phyloP scores from a whole-genome alignment of 2,888 invertebrate genomes.

The Mythimna pallens region DNA sequence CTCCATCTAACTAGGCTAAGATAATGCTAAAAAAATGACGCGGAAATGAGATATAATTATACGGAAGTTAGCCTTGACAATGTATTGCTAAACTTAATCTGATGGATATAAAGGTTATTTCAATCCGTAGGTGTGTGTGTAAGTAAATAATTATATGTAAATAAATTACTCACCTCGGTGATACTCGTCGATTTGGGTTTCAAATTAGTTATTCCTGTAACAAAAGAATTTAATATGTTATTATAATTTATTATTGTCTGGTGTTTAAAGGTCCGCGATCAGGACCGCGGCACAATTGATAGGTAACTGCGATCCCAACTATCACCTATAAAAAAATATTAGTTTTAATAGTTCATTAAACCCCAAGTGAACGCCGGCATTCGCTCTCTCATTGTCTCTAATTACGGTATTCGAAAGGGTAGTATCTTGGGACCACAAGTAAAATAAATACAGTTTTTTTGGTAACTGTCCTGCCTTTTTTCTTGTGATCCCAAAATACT shows the following conservation, averaged over 20 bases:
- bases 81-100: background rate
- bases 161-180: slow-evolving; percentile 56
- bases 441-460: too few species aligned
- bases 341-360: too few species aligned
- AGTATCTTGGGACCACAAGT: too few species aligned
- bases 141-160: slow-evolving; percentile 9
- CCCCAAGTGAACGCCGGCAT: too few species aligned
- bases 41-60: slow-evolving; percentile 6
- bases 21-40: background rate
- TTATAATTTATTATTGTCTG: slow-evolving; percentile 9
- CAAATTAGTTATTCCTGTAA: slow-evolving; percentile 60
- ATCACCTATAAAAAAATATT: too few species aligned
- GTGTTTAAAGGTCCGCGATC: background rate
- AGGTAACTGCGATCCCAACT: too few species aligned
- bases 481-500: too few species aligned
- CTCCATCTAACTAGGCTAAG: background rate
- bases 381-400: too few species aligned
- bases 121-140: background rate
- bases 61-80: slow-evolving; percentile 2
- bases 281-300: too few species aligned
- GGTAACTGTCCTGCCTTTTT: too few species aligned
- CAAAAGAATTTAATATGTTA: slow-evolving; percentile 55
- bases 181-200: slow-evolving; percentile 54
- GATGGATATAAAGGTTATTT: slow-evolving; percentile 16
- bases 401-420: too few species aligned